Evolutionary conservation across 92 coral and sea anemone genomes (phyloP).

Genomic region (Paramuricea clavata): DNA sequence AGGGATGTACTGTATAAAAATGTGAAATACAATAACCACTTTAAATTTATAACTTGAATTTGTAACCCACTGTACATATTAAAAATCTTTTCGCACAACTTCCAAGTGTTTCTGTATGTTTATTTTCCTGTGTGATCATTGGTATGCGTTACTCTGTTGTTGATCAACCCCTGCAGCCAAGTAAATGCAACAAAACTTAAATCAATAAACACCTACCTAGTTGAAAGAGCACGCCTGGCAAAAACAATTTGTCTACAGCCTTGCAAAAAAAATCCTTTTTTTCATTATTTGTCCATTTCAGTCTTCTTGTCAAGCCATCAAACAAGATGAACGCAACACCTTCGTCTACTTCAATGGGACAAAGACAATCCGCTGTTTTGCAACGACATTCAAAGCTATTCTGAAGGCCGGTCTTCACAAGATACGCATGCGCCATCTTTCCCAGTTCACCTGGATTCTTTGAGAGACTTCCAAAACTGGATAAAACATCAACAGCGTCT

Average conservation of each 20-base stretch:
- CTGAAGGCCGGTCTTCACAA: conserved; percentile 82
- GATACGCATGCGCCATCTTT: conserved; percentile 81
- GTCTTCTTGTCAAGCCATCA: conserved; percentile 85
- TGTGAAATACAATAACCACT: too few species aligned
- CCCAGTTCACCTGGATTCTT: conserved; percentile 83
- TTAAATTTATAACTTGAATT: too few species aligned
- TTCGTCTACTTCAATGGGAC: conserved; percentile 91
- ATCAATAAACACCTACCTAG: conserved; percentile 70
- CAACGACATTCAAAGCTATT: conserved; percentile 89
- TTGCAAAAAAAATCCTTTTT: conserved; percentile 83
- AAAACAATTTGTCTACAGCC: conserved; percentile 85
- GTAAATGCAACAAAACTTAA: neutral
- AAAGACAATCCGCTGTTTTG: conserved; percentile 87
- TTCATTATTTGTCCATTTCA: conserved; percentile 86
- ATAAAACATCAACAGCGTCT: conserved; percentile 87
- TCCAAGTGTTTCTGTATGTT: neutral
- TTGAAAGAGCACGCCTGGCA: conserved; percentile 75
- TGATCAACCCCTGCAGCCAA: neutral
- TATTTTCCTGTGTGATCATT: neutral
- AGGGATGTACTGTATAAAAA: too few species aligned
- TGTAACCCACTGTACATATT: too few species aligned
- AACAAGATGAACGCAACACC: conserved; percentile 95
- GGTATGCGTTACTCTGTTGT: neutral
- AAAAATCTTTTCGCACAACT: neutral
- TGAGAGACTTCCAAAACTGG: conserved; percentile 80